Conservation (phyloP, 1,140 invertebrate species). For the Harpegnathos saltator region DNA sequence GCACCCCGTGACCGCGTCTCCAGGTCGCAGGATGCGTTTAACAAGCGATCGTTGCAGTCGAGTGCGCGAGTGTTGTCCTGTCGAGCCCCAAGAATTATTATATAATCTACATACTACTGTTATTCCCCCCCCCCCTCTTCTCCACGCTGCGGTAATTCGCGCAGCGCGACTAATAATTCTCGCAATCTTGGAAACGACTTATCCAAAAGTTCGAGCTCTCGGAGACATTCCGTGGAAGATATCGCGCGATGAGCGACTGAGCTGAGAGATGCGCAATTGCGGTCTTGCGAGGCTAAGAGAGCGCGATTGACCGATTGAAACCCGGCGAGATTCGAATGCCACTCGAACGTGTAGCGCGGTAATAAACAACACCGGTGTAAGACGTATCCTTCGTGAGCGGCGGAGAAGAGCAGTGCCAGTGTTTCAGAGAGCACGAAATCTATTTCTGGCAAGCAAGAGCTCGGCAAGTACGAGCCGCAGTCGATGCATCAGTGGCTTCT, state of each 20-base stretch:
- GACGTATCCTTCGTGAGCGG: not conserved
- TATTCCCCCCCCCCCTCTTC: too few species aligned
- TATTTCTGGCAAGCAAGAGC: not conserved
- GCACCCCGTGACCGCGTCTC: constrained; percentile 5
- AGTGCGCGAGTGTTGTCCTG: not conserved
- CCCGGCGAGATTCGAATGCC: not conserved
- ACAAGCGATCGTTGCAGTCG: constrained; percentile 9
- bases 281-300: too few species aligned
- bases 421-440: not conserved
- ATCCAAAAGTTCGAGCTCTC: too few species aligned
- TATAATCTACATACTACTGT: not conserved
- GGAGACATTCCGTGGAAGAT: too few species aligned
- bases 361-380: not conserved
- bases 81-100: not conserved
- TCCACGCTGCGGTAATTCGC: too few species aligned
- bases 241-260: too few species aligned
- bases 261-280: too few species aligned
- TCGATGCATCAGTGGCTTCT: constrained; percentile 10
- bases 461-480: not conserved
- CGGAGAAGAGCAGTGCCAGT: not conserved
- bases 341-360: not conserved
- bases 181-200: too few species aligned
- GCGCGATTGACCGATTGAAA: too few species aligned
- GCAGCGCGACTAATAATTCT: too few species aligned
- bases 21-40: constrained; percentile 31